phyloP scores from a whole-genome alignment of 2,113 vertebrate species.

The Tragulus kanchil region DNA sequence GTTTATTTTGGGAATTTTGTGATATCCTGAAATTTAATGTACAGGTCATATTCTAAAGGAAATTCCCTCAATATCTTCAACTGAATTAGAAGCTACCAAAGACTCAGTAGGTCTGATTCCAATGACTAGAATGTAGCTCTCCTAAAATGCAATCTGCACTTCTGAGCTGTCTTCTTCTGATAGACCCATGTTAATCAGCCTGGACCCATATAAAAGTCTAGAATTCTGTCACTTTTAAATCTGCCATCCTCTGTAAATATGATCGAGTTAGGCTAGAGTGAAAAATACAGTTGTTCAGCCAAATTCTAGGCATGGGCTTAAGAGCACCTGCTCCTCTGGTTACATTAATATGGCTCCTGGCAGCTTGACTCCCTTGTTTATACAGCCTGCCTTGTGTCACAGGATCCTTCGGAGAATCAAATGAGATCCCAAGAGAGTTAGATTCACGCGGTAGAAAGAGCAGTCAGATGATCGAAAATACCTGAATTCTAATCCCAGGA shows the following conservation, averaged over 20 bases:
- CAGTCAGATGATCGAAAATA: not conserved
- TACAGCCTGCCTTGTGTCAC: not conserved
- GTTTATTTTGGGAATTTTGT: not conserved
- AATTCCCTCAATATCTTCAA: accelerated
- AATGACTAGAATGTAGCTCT: not conserved
- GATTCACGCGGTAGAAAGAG: not conserved
- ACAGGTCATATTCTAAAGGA: not conserved
- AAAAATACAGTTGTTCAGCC: not conserved
- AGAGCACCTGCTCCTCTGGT: not conserved
- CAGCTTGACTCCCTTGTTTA: constrained; percentile 35
- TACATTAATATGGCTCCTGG: not conserved
- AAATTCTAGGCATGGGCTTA: not conserved
- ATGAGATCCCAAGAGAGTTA: constrained; percentile 34
- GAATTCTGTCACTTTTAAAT: not conserved
- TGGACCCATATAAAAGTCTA: not conserved
- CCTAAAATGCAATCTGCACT: not conserved
- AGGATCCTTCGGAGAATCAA: not conserved
- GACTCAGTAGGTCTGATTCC: not conserved
- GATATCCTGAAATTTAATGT: not conserved
- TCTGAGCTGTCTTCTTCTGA: not conserved
- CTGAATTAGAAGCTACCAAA: not conserved
- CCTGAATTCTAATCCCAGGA: not conserved
- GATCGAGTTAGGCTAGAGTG: not conserved
- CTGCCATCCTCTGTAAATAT: not conserved
- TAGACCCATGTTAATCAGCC: not conserved